Percentiles rank a stretch among this genome's conserved stretches.
Conservation (phyloP, 1,140 invertebrate species). For the Musca vetustissima region DNA sequence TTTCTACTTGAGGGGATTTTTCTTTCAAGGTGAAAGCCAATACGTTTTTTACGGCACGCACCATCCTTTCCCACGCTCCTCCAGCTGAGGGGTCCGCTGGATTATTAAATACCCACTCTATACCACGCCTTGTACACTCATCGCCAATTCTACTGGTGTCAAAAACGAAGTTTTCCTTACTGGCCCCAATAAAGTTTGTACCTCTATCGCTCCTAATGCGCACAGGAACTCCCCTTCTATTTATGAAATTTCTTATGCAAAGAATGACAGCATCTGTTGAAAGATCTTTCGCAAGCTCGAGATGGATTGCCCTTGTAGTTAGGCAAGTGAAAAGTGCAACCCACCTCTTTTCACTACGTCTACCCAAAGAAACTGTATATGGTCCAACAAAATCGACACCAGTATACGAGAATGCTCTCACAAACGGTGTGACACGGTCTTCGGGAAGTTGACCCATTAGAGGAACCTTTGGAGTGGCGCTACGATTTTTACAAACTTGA, state of each 20-base stretch:
- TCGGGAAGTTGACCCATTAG: conserved; percentile 25
- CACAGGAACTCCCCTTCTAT: conserved; percentile 14
- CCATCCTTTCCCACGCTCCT: conserved; percentile 39
- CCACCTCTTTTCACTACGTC: conserved; percentile 26
- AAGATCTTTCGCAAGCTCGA: conserved; percentile 25
- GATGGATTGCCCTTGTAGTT: conserved; percentile 26
- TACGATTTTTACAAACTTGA: conserved; percentile 21
- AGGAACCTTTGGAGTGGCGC: background rate
- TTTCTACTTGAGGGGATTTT: conserved; percentile 32
- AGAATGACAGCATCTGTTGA: conserved; percentile 28
- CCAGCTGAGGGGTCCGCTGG: conserved; percentile 26
- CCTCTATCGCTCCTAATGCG: conserved; percentile 21
- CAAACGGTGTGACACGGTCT: conserved; percentile 25
- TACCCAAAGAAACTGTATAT: conserved; percentile 9
- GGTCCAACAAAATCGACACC: conserved; percentile 24
- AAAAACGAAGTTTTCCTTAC: conserved; percentile 4
- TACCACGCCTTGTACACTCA: conserved; percentile 5
- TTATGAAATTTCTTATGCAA: conserved; percentile 27
- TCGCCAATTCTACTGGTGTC: background rate
- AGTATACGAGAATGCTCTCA: conserved; percentile 26
- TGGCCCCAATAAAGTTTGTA: conserved; percentile 29
- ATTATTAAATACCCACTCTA: conserved; percentile 28
- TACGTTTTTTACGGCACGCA: conserved; percentile 34
- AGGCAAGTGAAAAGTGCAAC: conserved; percentile 22
- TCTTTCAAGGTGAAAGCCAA: conserved; percentile 31